Evolutionary conservation across 2,797 vertebrate genomes (phyloP).

Genomic region (Lepus oiostolus): DNA sequence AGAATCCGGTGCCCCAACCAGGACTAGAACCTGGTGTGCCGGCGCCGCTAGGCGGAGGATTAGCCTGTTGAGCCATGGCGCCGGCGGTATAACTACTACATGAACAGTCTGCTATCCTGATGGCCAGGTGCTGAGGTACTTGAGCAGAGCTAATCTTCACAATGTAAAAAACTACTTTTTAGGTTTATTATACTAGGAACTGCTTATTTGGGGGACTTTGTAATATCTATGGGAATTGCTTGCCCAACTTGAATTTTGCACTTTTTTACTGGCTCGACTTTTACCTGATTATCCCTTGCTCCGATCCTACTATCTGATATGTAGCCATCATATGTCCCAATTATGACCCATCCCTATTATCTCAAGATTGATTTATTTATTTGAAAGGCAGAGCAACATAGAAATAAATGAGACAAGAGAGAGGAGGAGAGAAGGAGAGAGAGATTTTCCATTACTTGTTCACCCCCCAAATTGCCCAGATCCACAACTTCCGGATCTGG

Average conservation of each 20-base stretch:
- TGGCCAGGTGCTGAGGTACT: background rate
- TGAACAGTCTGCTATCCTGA: background rate
- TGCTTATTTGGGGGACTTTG: background rate
- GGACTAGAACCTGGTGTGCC: no score
- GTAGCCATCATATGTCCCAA: background rate
- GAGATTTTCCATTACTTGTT: no score
- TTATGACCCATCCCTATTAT: no score
- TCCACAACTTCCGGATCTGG: no score
- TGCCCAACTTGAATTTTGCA: background rate
- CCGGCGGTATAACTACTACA: background rate
- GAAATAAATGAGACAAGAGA: no score
- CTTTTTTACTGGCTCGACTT: background rate
- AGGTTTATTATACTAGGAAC: background rate
- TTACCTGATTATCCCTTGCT: background rate
- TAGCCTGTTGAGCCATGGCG: no score
- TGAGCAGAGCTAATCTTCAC: background rate
- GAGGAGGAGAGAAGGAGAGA: no score
- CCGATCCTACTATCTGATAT: background rate
- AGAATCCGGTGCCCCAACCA: no score
- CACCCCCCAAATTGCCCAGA: no score
- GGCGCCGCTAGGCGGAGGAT: no score
- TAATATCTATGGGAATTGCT: background rate
- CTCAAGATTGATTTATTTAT: no score
- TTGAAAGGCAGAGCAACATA: no score
- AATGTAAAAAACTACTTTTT: background rate